Evolutionary conservation across 2,113 vertebrate species (phyloP).

Genomic region (Melanotaenia duboulayi): DNA sequence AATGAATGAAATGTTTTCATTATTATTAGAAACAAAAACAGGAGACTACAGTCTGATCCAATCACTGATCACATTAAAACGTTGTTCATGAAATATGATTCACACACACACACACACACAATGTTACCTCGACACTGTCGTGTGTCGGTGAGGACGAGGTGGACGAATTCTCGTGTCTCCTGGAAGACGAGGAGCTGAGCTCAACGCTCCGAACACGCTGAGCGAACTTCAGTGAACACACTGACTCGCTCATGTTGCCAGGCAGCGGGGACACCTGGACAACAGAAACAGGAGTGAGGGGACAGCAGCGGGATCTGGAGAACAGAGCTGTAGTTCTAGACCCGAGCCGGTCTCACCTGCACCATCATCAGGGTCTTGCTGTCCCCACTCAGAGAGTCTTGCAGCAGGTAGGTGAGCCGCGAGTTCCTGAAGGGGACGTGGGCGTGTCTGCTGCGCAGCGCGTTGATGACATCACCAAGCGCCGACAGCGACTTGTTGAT

Average conservation of each 20-base stretch:
- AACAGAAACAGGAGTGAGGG: neutral
- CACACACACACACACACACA: too few species aligned
- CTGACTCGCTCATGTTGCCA: constrained; percentile 89
- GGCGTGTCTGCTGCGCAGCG: constrained; percentile 90
- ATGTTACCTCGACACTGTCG: constrained; percentile 90
- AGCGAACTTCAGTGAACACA: constrained; percentile 95
- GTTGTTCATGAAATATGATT: too few species aligned
- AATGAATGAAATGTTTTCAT: too few species aligned
- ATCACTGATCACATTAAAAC: too few species aligned
- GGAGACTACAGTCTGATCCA: too few species aligned
- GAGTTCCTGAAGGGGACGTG: constrained; percentile 98
- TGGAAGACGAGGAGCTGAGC: constrained; percentile 79
- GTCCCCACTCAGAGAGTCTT: constrained; percentile 94
- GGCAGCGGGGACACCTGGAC: constrained; percentile 89
- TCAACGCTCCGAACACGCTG: constrained; percentile 94
- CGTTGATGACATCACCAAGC: constrained; percentile 92
- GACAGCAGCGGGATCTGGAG: neutral
- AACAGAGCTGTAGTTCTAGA: neutral
- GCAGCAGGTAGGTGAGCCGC: constrained; percentile 97
- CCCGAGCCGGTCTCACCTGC: constrained; percentile 85
- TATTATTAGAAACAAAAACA: too few species aligned
- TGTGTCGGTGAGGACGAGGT: constrained; percentile 86
- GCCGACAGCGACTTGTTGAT: constrained; percentile 97
- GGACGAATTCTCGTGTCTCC: constrained; percentile 86
- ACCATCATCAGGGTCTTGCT: constrained; percentile 99